A percentile compares a stretch with the other conserved stretches of the same genome.
phyloP scores from a whole-genome alignment of 2,797 vertebrate species.

The Melanotaenia pygmaea region DNA sequence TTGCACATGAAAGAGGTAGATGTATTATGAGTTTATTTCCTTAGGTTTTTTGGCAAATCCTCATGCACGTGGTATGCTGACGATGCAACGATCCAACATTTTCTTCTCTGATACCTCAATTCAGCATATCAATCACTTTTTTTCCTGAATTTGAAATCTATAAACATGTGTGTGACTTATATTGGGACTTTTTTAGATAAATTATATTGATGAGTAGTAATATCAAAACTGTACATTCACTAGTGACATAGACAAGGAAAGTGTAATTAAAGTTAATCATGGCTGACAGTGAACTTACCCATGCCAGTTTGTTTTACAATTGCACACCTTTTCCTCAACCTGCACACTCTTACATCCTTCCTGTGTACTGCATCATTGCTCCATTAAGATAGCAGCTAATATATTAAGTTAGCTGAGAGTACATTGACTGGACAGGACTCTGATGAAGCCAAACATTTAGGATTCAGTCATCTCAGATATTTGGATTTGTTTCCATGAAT shows the following conservation, averaged over 20 bases:
- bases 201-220: not conserved
- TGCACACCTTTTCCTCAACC: not conserved
- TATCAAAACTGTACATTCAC: not conserved
- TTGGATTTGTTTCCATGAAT: conserved; percentile 12
- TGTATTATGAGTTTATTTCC: not conserved
- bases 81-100: not conserved
- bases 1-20: too few species aligned
- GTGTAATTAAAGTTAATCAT: not conserved
- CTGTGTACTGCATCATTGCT: not conserved
- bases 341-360: not conserved
- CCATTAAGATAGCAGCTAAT: not conserved
- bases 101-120: not conserved
- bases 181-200: not conserved
- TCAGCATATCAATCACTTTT: not conserved
- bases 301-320: not conserved
- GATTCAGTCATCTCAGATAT: not conserved
- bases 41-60: not conserved
- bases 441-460: not conserved
- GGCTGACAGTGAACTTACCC: rapidly evolving
- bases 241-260: not conserved
- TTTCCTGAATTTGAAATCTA: rapidly evolving
- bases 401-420: not conserved
- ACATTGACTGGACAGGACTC: not conserved
- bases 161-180: not conserved
- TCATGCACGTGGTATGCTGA: not conserved